Conservation (phyloP, 92 coral and sea anemone genomes). For the Parazoanthus swiftii region DNA sequence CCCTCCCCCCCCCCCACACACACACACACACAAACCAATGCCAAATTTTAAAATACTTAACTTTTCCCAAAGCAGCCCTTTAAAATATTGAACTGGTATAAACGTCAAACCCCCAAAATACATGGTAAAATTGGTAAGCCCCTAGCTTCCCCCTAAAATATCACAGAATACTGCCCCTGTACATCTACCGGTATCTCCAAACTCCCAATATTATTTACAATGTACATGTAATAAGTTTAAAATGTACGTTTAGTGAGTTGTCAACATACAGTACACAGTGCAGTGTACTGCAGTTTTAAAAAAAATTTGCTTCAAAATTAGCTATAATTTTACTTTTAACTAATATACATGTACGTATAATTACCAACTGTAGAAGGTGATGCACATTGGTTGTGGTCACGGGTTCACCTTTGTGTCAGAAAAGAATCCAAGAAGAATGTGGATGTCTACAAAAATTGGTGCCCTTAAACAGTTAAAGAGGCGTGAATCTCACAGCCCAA, state of each 20-base stretch:
- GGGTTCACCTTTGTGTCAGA: slow-evolving; percentile 73
- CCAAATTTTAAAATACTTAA: too few species aligned
- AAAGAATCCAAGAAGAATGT: slow-evolving; percentile 7
- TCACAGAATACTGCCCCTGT: too few species aligned
- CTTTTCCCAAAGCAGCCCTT: too few species aligned
- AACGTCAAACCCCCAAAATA: too few species aligned
- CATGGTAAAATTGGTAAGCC: too few species aligned
- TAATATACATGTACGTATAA: neutral
- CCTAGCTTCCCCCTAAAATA: too few species aligned
- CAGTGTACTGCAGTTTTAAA: neutral
- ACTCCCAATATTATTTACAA: too few species aligned
- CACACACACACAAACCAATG: too few species aligned
- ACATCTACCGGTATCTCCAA: too few species aligned
- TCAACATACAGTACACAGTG: neutral
- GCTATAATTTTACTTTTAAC: neutral
- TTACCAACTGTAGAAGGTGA: slow-evolving; percentile 41
- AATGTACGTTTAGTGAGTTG: neutral
- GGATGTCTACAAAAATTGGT: slow-evolving; percentile 14
- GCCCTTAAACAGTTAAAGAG: neutral
- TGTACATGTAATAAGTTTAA: too few species aligned
- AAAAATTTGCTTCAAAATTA: neutral
- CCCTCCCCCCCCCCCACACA: too few species aligned
- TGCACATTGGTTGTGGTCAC: slow-evolving; percentile 78
- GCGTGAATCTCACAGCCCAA: neutral
- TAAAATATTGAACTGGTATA: too few species aligned